phyloP scores from a whole-genome alignment of 2,888 invertebrate species.

The Eurois occulta region DNA sequence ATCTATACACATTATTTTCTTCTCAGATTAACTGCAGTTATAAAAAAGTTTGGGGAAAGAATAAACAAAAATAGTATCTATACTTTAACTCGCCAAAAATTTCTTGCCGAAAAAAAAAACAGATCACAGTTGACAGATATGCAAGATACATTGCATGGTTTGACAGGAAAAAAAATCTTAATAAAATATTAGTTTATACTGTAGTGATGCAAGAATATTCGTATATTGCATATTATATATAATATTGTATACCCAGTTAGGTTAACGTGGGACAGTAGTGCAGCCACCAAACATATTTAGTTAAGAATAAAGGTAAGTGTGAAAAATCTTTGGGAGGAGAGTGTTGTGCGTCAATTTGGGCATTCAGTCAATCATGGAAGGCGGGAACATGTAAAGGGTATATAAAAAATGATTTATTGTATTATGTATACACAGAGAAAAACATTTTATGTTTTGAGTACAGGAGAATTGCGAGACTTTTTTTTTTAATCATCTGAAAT shows the following conservation, averaged over 20 bases:
- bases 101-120: neutral
- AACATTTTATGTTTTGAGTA: neutral
- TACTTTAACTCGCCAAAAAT: neutral
- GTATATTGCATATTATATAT: constrained; percentile 39
- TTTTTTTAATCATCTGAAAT: neutral
- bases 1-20: neutral
- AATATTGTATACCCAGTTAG: constrained; percentile 48
- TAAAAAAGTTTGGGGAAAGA: neutral
- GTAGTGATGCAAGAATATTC: constrained; percentile 40
- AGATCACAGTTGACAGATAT: neutral
- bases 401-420: constrained; percentile 38
- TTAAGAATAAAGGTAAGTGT: constrained; percentile 60
- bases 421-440: neutral
- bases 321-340: constrained; percentile 68
- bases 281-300: constrained; percentile 15
- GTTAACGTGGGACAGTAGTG: constrained; percentile 18
- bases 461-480: neutral
- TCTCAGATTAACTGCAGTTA: neutral
- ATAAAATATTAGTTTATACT: constrained; percentile 23
- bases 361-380: constrained; percentile 83
- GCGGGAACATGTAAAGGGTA: constrained; percentile 59
- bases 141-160: neutral
- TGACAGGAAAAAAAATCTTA: neutral
- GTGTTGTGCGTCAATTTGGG: constrained; percentile 85
- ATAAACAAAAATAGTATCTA: neutral